These are phyloP conservation scores for Perca fluviatilis DNA, from an alignment of 2,113 vertebrate genomes.

Conservation along the genomic window DNA sequence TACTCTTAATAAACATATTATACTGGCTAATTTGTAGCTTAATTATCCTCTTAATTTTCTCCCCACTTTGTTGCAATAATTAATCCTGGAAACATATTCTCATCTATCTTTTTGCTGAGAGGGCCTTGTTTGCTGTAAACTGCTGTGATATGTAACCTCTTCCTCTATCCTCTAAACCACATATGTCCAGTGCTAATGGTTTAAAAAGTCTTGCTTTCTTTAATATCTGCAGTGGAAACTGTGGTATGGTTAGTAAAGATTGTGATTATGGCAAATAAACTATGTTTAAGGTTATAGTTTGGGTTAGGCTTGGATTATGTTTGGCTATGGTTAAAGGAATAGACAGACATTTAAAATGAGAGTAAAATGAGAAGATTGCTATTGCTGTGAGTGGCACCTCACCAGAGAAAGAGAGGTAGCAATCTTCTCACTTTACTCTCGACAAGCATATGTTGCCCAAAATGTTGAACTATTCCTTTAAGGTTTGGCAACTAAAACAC, in stretches of 20 bases:
- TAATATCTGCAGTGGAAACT: neutral
- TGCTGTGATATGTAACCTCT: neutral
- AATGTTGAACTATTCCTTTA: neutral
- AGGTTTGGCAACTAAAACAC: neutral
- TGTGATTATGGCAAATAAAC: too few species aligned
- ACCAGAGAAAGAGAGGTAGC: too few species aligned
- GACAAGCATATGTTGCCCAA: too few species aligned
- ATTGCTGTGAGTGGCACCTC: neutral
- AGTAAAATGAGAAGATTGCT: neutral
- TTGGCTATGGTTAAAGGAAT: neutral
- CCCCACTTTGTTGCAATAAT: neutral
- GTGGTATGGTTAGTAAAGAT: neutral
- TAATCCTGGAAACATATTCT: neutral
- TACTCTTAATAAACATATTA: slow-evolving; percentile 6
- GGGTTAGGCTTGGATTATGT: too few species aligned
- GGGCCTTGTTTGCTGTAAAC: neutral
- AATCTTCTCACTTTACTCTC: too few species aligned
- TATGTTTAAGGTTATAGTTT: too few species aligned
- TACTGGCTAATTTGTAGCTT: neutral
- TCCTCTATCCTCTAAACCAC: neutral
- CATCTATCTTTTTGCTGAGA: neutral
- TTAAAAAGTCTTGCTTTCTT: neutral
- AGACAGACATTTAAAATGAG: too few species aligned
- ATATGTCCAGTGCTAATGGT: neutral
- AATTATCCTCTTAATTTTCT: neutral